A percentile compares a stretch with the other conserved stretches of the same genome.
These are phyloP conservation scores for Nannobrachium achirus DNA, from an alignment of 2,113 vertebrate genomes.

Conservation along the genomic window DNA sequence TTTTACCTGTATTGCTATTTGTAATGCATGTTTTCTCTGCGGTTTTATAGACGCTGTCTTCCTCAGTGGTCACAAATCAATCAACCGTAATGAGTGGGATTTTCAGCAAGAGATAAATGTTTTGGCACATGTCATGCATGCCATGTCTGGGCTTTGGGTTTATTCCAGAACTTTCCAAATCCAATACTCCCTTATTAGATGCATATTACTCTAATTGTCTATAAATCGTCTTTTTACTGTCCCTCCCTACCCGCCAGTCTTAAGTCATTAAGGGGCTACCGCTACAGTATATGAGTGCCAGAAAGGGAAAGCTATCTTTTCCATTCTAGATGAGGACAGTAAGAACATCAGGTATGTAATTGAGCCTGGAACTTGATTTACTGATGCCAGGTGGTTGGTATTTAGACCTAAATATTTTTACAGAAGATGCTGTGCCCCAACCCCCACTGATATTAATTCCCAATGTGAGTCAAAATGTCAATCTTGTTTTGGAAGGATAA, in stretches of 20 bases:
- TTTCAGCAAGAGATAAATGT: slow-evolving; percentile 42
- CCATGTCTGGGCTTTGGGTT: slow-evolving; percentile 34
- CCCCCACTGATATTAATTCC: slow-evolving; percentile 19
- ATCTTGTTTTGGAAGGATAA: slow-evolving; percentile 10
- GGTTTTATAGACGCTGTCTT: neutral
- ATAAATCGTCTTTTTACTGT: slow-evolving; percentile 49
- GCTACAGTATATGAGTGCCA: neutral
- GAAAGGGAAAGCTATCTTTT: slow-evolving; percentile 35
- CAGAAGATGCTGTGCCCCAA: neutral
- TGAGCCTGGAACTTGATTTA: slow-evolving; percentile 37
- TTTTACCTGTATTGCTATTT: slow-evolving; percentile 38
- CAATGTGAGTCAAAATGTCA: slow-evolving; percentile 42
- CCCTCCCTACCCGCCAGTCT: slow-evolving; percentile 7
- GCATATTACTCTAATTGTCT: neutral
- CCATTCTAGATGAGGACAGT: slow-evolving; percentile 24
- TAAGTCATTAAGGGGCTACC: slow-evolving; percentile 15
- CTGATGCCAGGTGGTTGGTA: slow-evolving; percentile 51
- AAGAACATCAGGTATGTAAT: slow-evolving; percentile 32
- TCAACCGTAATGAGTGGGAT: slow-evolving; percentile 46
- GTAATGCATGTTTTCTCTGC: slow-evolving; percentile 32
- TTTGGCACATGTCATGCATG: slow-evolving; percentile 33
- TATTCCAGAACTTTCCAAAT: slow-evolving; percentile 35
- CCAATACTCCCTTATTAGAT: slow-evolving; percentile 31
- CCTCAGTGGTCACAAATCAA: slow-evolving; percentile 43
- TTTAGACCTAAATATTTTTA: slow-evolving; percentile 29